A percentile compares a stretch with the other conserved stretches of the same genome.
These are phyloP conservation scores for Cosmia trapezina DNA, from an alignment of 2,888 invertebrate genomes.

Conservation along the genomic window DNA sequence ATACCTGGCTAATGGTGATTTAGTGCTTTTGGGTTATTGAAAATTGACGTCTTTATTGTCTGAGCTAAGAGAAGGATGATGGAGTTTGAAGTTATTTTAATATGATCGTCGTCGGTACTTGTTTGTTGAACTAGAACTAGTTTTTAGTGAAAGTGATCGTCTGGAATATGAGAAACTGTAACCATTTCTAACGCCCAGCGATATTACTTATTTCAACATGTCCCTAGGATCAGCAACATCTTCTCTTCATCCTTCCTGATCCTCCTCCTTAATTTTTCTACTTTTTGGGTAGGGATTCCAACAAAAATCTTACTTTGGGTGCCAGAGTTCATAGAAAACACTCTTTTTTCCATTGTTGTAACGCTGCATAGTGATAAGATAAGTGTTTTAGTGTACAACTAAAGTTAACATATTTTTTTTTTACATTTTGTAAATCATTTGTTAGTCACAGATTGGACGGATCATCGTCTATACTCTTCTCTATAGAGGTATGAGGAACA, in stretches of 20 bases:
- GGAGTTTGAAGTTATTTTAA: background rate
- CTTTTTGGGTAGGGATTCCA: background rate
- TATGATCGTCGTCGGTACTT: background rate
- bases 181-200: background rate
- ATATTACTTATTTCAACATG: background rate
- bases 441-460: background rate
- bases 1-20: conserved; percentile 24
- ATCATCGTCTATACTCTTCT: background rate
- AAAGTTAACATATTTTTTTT: no score
- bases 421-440: background rate
- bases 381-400: no score
- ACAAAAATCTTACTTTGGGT: no score
- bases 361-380: no score
- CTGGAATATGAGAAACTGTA: background rate
- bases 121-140: background rate
- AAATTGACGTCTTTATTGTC: conserved; percentile 1
- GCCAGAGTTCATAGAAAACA: no score
- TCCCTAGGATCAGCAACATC: no score
- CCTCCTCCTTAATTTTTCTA: background rate
- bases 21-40: conserved; percentile 13
- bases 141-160: no score
- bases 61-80: background rate
- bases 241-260: background rate
- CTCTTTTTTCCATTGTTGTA: no score
- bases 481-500: no score